Conservation (phyloP, 2,888 invertebrate species). For the Periphyllus acericola region DNA sequence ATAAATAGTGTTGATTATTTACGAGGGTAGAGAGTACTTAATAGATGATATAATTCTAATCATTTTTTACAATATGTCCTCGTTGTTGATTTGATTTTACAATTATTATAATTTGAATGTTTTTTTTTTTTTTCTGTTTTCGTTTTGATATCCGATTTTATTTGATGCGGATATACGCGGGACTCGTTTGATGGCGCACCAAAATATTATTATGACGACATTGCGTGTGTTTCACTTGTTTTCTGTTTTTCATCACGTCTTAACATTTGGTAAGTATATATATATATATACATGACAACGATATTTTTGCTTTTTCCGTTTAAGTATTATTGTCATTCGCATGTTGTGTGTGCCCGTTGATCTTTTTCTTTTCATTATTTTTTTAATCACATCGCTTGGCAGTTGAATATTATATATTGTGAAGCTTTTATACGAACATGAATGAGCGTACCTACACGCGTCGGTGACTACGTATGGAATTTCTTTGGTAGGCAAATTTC, state of each 20-base stretch:
- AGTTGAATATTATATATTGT: neutral
- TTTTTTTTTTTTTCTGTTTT: slow-evolving; percentile 58
- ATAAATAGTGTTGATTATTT: slow-evolving; percentile 12
- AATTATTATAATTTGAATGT: slow-evolving; percentile 58
- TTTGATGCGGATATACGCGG: slow-evolving; percentile 53
- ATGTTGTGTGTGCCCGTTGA: slow-evolving; percentile 17
- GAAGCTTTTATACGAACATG: neutral
- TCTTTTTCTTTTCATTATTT: neutral
- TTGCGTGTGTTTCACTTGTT: slow-evolving; percentile 55
- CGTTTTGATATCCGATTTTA: slow-evolving; percentile 58
- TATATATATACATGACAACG: too few relatives aligned
- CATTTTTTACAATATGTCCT: neutral
- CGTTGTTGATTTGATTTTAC: slow-evolving; percentile 33
- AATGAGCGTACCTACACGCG: neutral
- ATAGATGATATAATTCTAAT: slow-evolving; percentile 11
- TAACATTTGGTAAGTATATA: slow-evolving; percentile 49
- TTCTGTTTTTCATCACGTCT: slow-evolving; percentile 56
- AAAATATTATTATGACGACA: slow-evolving; percentile 51
- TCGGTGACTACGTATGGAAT: neutral
- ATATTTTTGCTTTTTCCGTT: slow-evolving; percentile 19
- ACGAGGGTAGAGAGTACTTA: slow-evolving; percentile 45
- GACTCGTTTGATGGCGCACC: slow-evolving; percentile 58
- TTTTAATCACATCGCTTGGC: neutral
- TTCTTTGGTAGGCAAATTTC: too few relatives aligned
- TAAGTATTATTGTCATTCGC: slow-evolving; percentile 1